Evolutionary conservation across 30 jellyfish, hydroid and myxozoan species (phyloP), one percentile per base, ranked within the genome.

Genomic region (Turritopsis dohrnii): DNA sequence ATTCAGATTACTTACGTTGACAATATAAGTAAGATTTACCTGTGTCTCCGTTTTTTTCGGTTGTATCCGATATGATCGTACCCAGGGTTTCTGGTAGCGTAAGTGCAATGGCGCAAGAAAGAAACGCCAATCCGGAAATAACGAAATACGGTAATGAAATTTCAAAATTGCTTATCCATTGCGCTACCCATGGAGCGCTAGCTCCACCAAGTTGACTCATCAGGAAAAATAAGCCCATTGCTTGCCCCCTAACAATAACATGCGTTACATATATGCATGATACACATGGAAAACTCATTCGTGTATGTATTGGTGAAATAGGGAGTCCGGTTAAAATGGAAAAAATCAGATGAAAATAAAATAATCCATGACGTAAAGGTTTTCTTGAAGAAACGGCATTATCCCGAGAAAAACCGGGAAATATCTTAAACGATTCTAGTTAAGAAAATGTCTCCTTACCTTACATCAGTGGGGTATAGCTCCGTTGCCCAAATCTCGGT

Each of bases 151-250:
- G 87, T 26, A 53, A 25, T 16, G 87, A 53, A 18, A 66, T 52
- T 53, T 69, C 31, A 1, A 80, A 80, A 26, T 80, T 52, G 18
- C 65, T 80, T 1, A 66, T 65, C 28, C 65, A 80, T 28, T 80
- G 87, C 29, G 87, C 54, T 30, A 80, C 20, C 87, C 87, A 80
- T 52, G 87, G 87, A 0, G 87, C 54, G 76, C 54, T 53, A 9
- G 87, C 52, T 19, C 66, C 87, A 28, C 87, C 87, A 23, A 69
- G 21, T 65, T 28, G 75, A 80, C 82, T 69, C 54, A 80, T 17
- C 53, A 80, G 0, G 71, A 22, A 80, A 80, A 80, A 52, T 26
- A 80, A 18, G 21, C 75, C 87, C 87, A 80, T 52, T 0, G 87
- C 87, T 41, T 53, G 85, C 20, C 85, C 26, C 1, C 87, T 80